Conservation (phyloP, 2,113 vertebrate genomes). For the Caracal caracal region DNA sequence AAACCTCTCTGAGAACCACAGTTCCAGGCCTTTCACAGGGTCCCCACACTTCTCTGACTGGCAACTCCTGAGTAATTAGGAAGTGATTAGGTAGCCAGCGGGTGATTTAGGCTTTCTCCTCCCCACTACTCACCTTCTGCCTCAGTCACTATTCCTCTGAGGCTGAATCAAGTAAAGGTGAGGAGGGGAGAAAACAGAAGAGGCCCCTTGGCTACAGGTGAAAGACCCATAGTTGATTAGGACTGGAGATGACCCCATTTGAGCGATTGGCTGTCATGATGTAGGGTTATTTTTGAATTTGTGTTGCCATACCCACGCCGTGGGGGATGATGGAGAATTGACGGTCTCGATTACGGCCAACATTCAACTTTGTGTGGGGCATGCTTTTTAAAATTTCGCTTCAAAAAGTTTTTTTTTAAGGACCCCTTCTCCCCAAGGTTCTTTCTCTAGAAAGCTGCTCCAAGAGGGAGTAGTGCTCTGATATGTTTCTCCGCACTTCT, state of each 20-base stretch:
- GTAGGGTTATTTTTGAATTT: neutral
- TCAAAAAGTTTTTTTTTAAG: neutral
- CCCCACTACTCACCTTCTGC: neutral
- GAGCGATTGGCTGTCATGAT: neutral
- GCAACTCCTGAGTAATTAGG: neutral
- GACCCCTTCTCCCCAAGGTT: neutral
- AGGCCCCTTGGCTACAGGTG: neutral
- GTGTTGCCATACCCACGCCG: neutral
- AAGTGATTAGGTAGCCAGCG: neutral
- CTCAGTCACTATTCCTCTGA: neutral
- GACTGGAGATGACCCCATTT: neutral
- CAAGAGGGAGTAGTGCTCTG: slow-evolving; percentile 78
- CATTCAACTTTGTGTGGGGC: neutral
- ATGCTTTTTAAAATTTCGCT: neutral
- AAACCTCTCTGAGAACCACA: neutral
- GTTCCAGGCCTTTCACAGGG: neutral
- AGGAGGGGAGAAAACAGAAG: neutral
- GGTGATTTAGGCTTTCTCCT: neutral
- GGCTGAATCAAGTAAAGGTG: neutral
- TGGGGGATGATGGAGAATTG: neutral
- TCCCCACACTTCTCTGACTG: neutral
- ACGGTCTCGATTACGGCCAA: neutral
- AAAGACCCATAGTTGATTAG: neutral
- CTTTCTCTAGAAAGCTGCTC: slow-evolving; percentile 65
- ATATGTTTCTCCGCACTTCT: slow-evolving; percentile 83